Evolutionary conservation across 2,888 invertebrate genomes (phyloP), one percentile per base, ranked within the genome.

Genomic region (Eremobia ochroleuca): DNA sequence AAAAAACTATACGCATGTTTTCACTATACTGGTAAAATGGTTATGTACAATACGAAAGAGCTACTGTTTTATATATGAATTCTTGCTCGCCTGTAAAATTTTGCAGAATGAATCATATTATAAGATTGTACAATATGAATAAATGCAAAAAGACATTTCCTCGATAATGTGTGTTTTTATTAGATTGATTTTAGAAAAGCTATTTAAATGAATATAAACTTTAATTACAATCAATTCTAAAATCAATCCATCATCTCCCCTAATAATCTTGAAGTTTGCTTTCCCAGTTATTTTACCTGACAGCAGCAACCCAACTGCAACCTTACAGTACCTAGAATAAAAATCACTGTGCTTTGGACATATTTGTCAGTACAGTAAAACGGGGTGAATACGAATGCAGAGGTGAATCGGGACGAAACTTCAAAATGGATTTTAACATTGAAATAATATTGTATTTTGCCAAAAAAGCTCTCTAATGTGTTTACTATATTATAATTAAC

Each of bases 51-150:
- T 96, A 96, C 93, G 96, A 95, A 96, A 94, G 96, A 96, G 96
- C 96, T 96, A 95, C 95, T 95, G 96, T 97, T 97, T 97, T 97
- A 96, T 97, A 97, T 96, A 97, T 96, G 96, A 97, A 97, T 97
- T 97, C 97, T 97, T 96, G 97, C 96, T 97, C 97, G 97, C 97
- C 95, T 97, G 97, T 97, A 97, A 96, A 96, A 97, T 96, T 97
- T 97, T 97, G 97, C 97, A 97, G 97, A 97, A 97, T 96, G 97
- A 94, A 96, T 96, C 96, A 96, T 95, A 95, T 96, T 96, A 96
- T 96, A 97, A 97, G 96, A 97, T 96, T 97, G 97, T 97, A 97
- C 96, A 97, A 96, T 97, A 97, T 96, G 95, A 97, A 97, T 97
- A 97, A 97, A 97, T 96, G 97, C 97, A 96, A 97, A 96, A 96